Evolutionary conservation across 2,888 invertebrate genomes (phyloP).

Genomic region (Gortyna flavago): DNA sequence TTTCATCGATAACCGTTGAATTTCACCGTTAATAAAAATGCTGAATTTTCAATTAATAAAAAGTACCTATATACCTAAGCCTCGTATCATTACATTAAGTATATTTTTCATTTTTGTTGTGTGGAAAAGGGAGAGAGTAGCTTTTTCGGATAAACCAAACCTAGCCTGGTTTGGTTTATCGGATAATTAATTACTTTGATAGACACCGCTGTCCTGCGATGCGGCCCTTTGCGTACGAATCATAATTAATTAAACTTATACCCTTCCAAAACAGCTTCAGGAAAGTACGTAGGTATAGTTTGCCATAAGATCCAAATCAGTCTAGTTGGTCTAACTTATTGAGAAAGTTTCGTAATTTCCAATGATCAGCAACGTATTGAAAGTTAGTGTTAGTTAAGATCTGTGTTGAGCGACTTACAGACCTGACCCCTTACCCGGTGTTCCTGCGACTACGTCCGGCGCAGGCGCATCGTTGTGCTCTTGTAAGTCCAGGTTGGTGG

Average conservation of each 20-base stretch:
- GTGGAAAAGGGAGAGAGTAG: not conserved
- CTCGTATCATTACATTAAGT: not conserved
- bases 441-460: conserved; percentile 95
- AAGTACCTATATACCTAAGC: not conserved
- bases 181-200: not conserved
- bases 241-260: not conserved
- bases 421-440: conserved; percentile 86
- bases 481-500: conserved; percentile 91
- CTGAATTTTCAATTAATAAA: not conserved
- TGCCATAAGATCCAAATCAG: not conserved
- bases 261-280: not conserved
- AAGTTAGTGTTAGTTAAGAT: conserved; percentile 3
- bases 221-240: not conserved
- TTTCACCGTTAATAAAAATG: not conserved
- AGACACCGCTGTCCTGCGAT: not conserved
- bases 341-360: not conserved
- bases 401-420: conserved; percentile 34
- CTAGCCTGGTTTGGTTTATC: not conserved
- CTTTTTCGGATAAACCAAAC: not conserved
- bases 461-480: conserved; percentile 90
- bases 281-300: not conserved
- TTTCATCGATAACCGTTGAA: not conserved
- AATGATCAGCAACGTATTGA: not conserved
- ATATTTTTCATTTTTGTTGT: not conserved
- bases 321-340: not conserved